Base-by-base conservation (phyloP, 2,113 vertebrate genomes). In the Perca flavescens region DNA sequence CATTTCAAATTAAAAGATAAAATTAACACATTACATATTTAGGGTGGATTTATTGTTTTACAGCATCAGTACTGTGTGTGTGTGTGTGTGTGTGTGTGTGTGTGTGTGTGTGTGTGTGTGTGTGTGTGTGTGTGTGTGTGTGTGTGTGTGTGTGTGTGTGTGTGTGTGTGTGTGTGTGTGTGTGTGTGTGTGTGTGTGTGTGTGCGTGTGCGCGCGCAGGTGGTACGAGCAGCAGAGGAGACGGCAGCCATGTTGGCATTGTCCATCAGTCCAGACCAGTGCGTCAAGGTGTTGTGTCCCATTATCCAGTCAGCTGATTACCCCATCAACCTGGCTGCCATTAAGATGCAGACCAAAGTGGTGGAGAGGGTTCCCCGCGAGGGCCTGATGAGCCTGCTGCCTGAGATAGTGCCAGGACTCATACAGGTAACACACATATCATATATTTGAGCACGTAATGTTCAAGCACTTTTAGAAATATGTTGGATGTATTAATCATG, bases 291-390 rank as follows among this genome's bases (percentile, higher is more conserved):
- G 81, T 93, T 99, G 67, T 99, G 97, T 92, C 98, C 98, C 67
- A 99, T 99, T 91, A 97, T 99, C 90, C 98, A 99, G 86, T 98
- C 97, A 2, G 98, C 98, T 56, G 97, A 99, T 87, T 98, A 99
- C 85, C 98, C 98, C 56, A 97, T 98, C 84, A 99, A 99, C 88
- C 93, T 99, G 84, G 97, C 98, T 58, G 98, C 98, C 83, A 99
- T 99, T 92, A 99, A 99, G 94, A 99, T 99, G 97, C 97, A 98
- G 91, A 98, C 97, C 0, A 99, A 98, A 93, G 97, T 99, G 77
- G 96, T 97, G 67, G 97, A 99, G 91, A 94, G 97, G 88, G 94
- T 99, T 80, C 96, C 97, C 86, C 96, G 95, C 68, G 98, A 99
- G 65, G 94, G 95, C 14, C 96, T 99, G 64, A 91, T 94, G 50